phyloP scores from a whole-genome alignment of 1,140 invertebrate species.

The Antheraea mylitta region DNA sequence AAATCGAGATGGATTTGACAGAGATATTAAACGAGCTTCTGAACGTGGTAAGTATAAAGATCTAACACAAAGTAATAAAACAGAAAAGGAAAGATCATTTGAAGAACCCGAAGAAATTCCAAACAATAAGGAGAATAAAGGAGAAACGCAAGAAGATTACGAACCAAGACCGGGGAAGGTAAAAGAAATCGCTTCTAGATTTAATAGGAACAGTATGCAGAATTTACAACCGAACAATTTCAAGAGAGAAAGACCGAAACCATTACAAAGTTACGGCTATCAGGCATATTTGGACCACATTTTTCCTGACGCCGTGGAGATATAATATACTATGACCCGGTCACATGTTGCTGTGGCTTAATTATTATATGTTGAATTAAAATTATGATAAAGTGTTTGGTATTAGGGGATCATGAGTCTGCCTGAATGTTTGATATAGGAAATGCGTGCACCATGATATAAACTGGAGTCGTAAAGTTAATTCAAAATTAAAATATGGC shows the following conservation, averaged over 20 bases:
- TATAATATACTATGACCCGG: no score
- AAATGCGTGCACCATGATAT: no score
- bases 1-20: constrained; percentile 19
- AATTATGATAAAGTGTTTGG: no score
- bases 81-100: constrained; percentile 40
- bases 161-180: constrained; percentile 67
- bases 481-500: no score
- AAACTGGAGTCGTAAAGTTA: no score
- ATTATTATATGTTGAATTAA: no score
- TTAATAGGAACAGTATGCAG: constrained; percentile 52
- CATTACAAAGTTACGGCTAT: constrained; percentile 67
- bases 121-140: constrained; percentile 22
- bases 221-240: constrained; percentile 36
- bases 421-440: no score
- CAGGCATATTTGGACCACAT: constrained; percentile 74
- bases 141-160: constrained; percentile 34
- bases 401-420: no score
- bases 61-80: constrained; percentile 23
- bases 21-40: constrained; percentile 37
- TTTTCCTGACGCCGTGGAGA: constrained; percentile 75
- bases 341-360: no score
- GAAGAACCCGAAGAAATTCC: constrained; percentile 37
- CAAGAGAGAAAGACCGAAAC: constrained; percentile 63
- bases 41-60: constrained; percentile 35
- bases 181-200: constrained; percentile 67